phyloP scores from a whole-genome alignment of 2,797 vertebrate genomes.

The Periparus ater region DNA sequence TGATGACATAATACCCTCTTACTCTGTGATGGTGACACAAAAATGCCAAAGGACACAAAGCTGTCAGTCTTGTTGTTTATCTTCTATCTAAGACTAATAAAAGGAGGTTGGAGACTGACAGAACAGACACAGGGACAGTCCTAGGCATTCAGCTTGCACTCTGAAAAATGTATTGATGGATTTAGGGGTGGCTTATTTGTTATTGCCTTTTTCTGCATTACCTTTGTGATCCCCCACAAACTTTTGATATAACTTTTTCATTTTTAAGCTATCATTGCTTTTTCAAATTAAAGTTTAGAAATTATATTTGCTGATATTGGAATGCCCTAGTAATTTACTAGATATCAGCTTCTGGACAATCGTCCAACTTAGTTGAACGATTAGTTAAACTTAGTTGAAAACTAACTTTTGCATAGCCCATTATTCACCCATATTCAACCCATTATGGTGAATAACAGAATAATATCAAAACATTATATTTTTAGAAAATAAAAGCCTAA shows the following conservation, averaged over 20 bases:
- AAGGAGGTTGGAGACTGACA: constrained; percentile 69
- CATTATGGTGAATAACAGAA: background rate
- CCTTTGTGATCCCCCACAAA: background rate
- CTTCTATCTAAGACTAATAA: constrained; percentile 74
- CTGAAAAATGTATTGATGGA: constrained; percentile 44
- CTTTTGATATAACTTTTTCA: background rate
- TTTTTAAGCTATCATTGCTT: background rate
- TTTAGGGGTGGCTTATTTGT: constrained; percentile 35
- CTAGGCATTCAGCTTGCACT: constrained; percentile 1
- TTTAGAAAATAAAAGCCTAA: background rate
- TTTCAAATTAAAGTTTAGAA: background rate
- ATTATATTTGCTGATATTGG: background rate
- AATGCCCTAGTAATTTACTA: background rate
- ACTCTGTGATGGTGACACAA: constrained; percentile 68
- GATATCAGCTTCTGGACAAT: background rate
- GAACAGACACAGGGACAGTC: constrained; percentile 28
- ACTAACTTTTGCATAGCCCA: background rate
- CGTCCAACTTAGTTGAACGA: background rate
- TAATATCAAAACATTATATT: background rate
- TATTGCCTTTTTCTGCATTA: constrained; percentile 24
- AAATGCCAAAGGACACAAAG: constrained; percentile 75
- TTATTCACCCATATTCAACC: background rate
- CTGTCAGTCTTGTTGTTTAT: constrained; percentile 79
- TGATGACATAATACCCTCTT: constrained; percentile 74
- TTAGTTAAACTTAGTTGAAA: background rate